Percentiles rank a stretch among this genome's conserved stretches.
Evolutionary conservation across 2,888 invertebrate species (phyloP).

Genomic region (Dynastes hyllus): DNA sequence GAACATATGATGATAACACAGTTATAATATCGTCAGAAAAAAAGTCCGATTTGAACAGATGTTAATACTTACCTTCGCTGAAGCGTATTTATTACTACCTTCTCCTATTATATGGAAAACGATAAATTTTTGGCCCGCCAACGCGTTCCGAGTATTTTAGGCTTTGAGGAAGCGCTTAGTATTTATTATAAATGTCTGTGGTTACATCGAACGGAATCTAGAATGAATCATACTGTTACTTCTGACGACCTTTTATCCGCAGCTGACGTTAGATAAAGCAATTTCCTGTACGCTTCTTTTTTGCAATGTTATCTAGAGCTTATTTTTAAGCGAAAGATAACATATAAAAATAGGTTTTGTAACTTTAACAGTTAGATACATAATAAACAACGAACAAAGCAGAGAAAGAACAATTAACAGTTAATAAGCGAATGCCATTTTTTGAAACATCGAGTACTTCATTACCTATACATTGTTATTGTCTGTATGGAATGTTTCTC

Average conservation of each 20-base stretch:
- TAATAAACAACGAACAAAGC: neutral
- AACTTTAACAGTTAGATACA: neutral
- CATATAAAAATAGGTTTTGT: too few species aligned
- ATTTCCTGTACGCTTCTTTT: neutral
- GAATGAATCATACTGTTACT: neutral
- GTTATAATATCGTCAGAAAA: neutral
- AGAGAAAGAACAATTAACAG: neutral
- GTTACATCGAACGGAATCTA: neutral
- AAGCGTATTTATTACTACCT: constrained; percentile 14
- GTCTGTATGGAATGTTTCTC: neutral
- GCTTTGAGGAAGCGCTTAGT: constrained; percentile 1
- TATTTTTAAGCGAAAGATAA: too few species aligned
- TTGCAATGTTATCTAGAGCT: too few species aligned
- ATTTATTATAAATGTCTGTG: neutral
- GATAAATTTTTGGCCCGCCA: constrained; percentile 20
- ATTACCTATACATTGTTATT: constrained; percentile 4
- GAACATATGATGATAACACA: neutral
- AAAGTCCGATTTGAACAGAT: neutral
- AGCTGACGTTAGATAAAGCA: neutral
- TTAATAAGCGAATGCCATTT: neutral
- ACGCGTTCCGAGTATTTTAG: neutral
- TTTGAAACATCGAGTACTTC: neutral
- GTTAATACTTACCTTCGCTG: neutral
- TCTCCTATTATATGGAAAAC: neutral
- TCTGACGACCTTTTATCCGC: too few species aligned